These are phyloP conservation scores for Drosophila equinoxialis DNA, from an alignment of 1,140 invertebrate genomes.

Conservation along the genomic window DNA sequence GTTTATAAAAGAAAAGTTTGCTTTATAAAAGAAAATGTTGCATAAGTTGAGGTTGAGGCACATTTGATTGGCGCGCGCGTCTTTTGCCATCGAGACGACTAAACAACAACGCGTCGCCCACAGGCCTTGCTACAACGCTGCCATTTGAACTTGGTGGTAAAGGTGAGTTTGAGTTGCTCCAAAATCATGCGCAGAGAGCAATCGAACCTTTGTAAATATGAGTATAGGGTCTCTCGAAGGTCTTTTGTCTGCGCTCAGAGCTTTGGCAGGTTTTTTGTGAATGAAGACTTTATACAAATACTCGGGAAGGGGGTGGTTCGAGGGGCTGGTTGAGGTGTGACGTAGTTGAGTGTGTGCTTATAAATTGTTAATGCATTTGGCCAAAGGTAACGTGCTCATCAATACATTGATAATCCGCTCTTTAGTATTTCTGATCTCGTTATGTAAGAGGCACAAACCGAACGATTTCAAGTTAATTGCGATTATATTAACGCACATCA, in stretches of 20 bases:
- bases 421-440: not conserved
- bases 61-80: slow-evolving; percentile 80
- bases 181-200: slow-evolving; percentile 61
- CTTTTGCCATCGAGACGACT: slow-evolving; percentile 64
- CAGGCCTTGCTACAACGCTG: slow-evolving; percentile 40
- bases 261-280: slow-evolving; percentile 64
- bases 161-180: slow-evolving; percentile 64
- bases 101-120: slow-evolving; percentile 27
- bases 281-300: slow-evolving; percentile 40
- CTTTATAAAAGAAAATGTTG: slow-evolving; percentile 57
- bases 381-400: not conserved
- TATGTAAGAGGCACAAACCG: not conserved
- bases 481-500: slow-evolving; percentile 49
- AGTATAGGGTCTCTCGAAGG: slow-evolving; percentile 12
- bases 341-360: slow-evolving; percentile 24
- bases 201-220: not conserved
- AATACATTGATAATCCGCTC: not conserved
- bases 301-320: not conserved
- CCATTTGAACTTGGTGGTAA: slow-evolving; percentile 70
- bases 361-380: slow-evolving; percentile 16
- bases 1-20: not conserved
- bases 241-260: slow-evolving; percentile 29
- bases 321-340: slow-evolving; percentile 21
- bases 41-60: slow-evolving; percentile 68
- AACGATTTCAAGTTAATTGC: slow-evolving; percentile 58